Base-by-base conservation (phyloP, 2,113 vertebrate species). In the Emydura subglobosa region DNA sequence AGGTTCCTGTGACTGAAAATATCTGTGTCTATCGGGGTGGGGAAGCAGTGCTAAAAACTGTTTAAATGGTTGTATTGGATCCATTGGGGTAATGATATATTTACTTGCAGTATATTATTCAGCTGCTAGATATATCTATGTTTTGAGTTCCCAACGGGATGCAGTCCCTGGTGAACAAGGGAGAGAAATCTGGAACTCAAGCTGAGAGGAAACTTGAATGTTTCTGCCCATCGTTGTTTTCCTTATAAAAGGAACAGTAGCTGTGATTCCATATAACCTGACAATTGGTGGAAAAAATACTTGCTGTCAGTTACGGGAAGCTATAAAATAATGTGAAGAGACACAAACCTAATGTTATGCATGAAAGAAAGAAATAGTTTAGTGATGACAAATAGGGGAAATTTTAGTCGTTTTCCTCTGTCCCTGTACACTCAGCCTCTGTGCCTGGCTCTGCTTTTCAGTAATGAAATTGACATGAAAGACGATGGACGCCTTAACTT, bases 391-490 rank as follows among this genome's bases (percentile, higher is more conserved):
- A 0, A 0, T 12, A 17, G 22, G 7, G 10, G 21, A 65, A 50
- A 50, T 34, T 31, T 13, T 39, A 17, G 6, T 1, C 39, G 34
- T 89, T 10, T 24, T 24, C 74, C 50, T 82, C 24, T n/a, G 29
- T 81, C 59, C 85, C 78, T 86, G 57, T 65, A 25, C 4, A 44
- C 59, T 91, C 87, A 86, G 13, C 80, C 80, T 85, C 5, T 87
- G n/a, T 81, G 86, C 55, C 42, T 88, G 25, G n/a, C 83, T 88
- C 55, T 81, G 22, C 93, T 92, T 97, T 95, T 24, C 95, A 98
- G 98, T 24, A 98, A 98, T 0, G 76, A 98, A 87, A 98, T 98
- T 22, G 98, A 98, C 96, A 98, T 98, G 98, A 97, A 94, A 76
- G 97, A 97, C 11, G 97, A 98, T 50, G 95, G 95, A 11, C 97